Conservation (phyloP, 2,888 invertebrate species). For the Toxonevra muliebris region DNA sequence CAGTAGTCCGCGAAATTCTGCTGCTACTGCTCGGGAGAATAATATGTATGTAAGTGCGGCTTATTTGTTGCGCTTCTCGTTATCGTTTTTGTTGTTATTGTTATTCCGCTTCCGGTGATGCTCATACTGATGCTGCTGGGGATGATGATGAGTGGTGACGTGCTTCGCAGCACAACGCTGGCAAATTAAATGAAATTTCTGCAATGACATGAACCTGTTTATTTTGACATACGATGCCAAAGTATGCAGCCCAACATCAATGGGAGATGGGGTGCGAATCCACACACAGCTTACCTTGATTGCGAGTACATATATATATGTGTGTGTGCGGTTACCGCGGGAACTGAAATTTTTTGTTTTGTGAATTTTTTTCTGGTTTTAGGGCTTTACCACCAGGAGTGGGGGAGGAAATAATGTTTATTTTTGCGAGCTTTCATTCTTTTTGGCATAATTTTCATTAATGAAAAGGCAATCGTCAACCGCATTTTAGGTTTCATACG, state of each 20-base stretch:
- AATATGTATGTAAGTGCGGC: slow-evolving; percentile 21
- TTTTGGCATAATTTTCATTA: background rate
- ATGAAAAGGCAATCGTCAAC: slow-evolving; percentile 49
- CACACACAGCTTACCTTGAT: slow-evolving; percentile 28
- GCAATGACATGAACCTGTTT: slow-evolving; percentile 63
- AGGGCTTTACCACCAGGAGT: background rate
- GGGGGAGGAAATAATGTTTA: background rate
- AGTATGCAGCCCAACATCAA: slow-evolving; percentile 15
- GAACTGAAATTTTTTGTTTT: too few relatives aligned
- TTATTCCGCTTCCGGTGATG: slow-evolving; percentile 29
- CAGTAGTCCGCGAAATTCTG: slow-evolving; percentile 56
- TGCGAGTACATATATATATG: background rate
- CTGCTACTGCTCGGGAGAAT: slow-evolving; percentile 25
- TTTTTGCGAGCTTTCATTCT: slow-evolving; percentile 24
- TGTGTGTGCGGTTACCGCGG: too few relatives aligned
- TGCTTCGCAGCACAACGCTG: slow-evolving; percentile 27
- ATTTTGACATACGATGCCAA: slow-evolving; percentile 52
- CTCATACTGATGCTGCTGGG: too few relatives aligned
- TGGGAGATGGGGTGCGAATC: background rate
- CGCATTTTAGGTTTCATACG: slow-evolving; percentile 43
- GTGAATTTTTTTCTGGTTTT: background rate
- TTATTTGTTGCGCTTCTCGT: slow-evolving; percentile 33
- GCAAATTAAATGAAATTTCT: slow-evolving; percentile 63
- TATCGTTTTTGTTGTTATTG: slow-evolving; percentile 15
- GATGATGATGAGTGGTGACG: background rate